Evolutionary conservation across 2,113 vertebrate species (phyloP).

Genomic region (Myrmophylax atrothorax): DNA sequence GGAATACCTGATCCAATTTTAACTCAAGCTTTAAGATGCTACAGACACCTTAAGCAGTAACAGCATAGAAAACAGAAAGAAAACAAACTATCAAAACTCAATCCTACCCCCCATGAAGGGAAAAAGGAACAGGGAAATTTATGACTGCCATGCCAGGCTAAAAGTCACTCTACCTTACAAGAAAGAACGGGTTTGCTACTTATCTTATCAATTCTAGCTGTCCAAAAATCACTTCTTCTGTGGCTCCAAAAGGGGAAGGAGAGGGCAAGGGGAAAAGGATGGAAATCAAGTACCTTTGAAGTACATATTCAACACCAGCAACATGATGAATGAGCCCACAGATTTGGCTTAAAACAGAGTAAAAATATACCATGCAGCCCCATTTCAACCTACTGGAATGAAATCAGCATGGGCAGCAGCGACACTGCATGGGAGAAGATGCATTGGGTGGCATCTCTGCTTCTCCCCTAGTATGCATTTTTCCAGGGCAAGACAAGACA

Average conservation of each 20-base stretch:
- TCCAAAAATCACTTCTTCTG: not conserved
- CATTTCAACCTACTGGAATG: not conserved
- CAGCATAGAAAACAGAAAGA: not conserved
- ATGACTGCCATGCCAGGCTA: not conserved
- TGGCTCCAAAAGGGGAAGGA: not conserved
- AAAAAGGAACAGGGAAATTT: not conserved
- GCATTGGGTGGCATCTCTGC: not conserved
- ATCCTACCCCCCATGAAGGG: not conserved
- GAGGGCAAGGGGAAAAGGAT: not conserved
- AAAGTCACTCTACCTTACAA: not conserved
- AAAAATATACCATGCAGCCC: not conserved
- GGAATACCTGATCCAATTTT: not conserved
- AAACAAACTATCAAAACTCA: not conserved
- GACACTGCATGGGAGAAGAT: not conserved
- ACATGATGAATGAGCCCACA: rapidly evolving
- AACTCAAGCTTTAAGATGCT: not conserved
- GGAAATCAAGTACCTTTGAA: not conserved
- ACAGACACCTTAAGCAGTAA: not conserved
- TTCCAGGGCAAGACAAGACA: not conserved
- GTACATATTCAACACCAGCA: not conserved
- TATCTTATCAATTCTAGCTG: not conserved
- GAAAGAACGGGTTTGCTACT: not conserved
- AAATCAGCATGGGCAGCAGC: not conserved
- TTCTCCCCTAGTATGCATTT: not conserved
- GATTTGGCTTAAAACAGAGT: not conserved